These are phyloP conservation scores for Megalops atlanticus DNA, from an alignment of 2,113 vertebrate species.

Conservation along the genomic window DNA sequence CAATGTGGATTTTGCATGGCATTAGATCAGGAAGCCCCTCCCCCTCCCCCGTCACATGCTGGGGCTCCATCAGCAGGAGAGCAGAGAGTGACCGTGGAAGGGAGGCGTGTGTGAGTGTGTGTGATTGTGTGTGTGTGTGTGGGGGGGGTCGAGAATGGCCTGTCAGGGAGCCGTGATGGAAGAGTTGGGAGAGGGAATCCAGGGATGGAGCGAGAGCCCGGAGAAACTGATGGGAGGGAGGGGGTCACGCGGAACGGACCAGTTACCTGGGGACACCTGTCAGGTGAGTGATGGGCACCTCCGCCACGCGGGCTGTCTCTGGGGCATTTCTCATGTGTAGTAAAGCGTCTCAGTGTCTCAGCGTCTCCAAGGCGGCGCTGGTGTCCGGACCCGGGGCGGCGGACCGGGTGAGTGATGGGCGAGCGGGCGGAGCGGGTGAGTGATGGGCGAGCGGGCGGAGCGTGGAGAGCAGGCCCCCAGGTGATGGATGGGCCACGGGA, in stretches of 20 bases:
- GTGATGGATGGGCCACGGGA: slow-evolving; percentile 67
- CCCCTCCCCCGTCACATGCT: no score
- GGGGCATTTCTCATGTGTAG: slow-evolving; percentile 63
- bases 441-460: slow-evolving; percentile 54
- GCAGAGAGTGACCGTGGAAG: background rate
- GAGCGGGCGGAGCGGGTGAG: slow-evolving; percentile 54
- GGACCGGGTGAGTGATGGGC: slow-evolving; percentile 64
- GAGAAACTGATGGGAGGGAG: background rate
- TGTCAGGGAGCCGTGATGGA: slow-evolving; percentile 48
- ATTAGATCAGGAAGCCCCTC: slow-evolving; percentile 39
- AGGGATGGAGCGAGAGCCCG: background rate
- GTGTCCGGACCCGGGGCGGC: slow-evolving; percentile 19
- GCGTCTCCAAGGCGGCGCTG: no score
- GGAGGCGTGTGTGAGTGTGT: no score
- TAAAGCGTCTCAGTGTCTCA: slow-evolving; percentile 51
- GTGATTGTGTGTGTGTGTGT: no score
- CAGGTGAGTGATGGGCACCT: slow-evolving; percentile 29
- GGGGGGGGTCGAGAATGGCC: slow-evolving; percentile 33
- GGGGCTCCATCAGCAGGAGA: background rate
- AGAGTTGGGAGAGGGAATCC: slow-evolving; percentile 27
- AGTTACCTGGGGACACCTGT: slow-evolving; percentile 43
- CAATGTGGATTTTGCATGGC: slow-evolving; percentile 32
- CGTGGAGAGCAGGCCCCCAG: slow-evolving; percentile 39
- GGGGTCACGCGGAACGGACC: slow-evolving; percentile 51
- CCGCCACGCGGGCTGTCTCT: slow-evolving; percentile 30